A percentile compares a stretch with the other conserved stretches of the same genome.
Evolutionary conservation across 1,140 invertebrate genomes (phyloP).

Genomic region (Aphis gossypii): DNA sequence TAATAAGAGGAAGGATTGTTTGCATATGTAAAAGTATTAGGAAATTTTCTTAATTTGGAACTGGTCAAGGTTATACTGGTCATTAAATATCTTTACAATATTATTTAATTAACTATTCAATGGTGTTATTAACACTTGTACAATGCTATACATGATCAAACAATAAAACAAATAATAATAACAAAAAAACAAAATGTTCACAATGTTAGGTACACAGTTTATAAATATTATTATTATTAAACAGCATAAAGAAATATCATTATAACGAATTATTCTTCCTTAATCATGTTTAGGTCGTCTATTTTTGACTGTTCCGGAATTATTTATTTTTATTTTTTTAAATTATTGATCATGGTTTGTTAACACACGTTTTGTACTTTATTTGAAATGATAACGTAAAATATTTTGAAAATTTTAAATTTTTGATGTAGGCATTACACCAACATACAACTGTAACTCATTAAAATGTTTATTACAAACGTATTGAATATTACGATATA

Average conservation of each 20-base stretch:
- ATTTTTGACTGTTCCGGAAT: neutral
- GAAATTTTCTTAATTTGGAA: neutral
- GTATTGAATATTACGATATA: neutral
- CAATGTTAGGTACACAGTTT: neutral
- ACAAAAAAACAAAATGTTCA: neutral
- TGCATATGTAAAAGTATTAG: neutral
- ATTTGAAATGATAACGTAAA: neutral
- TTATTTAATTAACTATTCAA: slow-evolving; percentile 13
- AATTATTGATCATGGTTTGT: neutral
- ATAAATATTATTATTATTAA: neutral
- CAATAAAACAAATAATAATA: neutral
- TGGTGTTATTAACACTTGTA: neutral
- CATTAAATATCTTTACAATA: neutral
- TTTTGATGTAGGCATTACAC: neutral
- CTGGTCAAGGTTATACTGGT: neutral
- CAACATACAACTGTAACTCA: neutral
- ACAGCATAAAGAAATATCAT: neutral
- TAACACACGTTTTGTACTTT: neutral
- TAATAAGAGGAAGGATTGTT: neutral
- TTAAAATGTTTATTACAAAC: neutral
- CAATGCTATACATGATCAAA: neutral
- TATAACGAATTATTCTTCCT: neutral
- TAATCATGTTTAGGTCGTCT: neutral
- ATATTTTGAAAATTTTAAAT: neutral
- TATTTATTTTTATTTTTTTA: neutral